A percentile compares a stretch with the other conserved stretches of the same genome.
phyloP scores from a whole-genome alignment of 2,888 invertebrate species.

The Trypoxylon attenuatum region DNA sequence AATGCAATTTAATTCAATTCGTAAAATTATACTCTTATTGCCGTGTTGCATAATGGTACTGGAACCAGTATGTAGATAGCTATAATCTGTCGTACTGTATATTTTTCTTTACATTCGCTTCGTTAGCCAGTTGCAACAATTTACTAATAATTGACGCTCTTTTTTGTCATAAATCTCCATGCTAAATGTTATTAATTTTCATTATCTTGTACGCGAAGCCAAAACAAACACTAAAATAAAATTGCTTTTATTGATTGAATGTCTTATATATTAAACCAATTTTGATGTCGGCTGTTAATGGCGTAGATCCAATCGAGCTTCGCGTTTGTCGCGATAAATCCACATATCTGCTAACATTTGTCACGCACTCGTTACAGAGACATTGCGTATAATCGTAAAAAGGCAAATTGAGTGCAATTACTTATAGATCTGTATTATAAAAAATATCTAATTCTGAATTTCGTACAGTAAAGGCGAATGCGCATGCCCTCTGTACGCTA shows the following conservation, averaged over 20 bases:
- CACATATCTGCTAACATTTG: neutral
- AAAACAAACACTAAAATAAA: conserved; percentile 31
- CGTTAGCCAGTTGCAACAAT: too few relatives aligned
- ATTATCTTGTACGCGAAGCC: neutral
- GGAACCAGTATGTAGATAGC: too few relatives aligned
- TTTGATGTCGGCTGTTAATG: conserved; percentile 55
- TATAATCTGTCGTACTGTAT: too few relatives aligned
- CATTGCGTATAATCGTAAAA: conserved; percentile 7
- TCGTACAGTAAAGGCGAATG: conserved; percentile 28
- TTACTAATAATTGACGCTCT: too few relatives aligned
- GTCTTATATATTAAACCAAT: conserved; percentile 54
- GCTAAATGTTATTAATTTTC: too few relatives aligned
- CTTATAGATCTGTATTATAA: conserved; percentile 21
- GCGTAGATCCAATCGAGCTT: conserved; percentile 40
- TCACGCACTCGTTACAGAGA: neutral
- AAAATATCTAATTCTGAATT: conserved; percentile 43
- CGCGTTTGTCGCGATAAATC: neutral
- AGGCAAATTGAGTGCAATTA: conserved; percentile 1
- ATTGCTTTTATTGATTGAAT: conserved; percentile 57
- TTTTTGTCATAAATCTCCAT: too few relatives aligned
- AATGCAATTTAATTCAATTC: too few relatives aligned
- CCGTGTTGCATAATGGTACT: too few relatives aligned
- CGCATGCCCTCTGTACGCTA: conserved; percentile 37
- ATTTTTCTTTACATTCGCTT: too few relatives aligned
- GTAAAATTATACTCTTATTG: too few relatives aligned